Conservation (phyloP, 23 tunicate genomes). For the Trididemnum clinides region DNA sequence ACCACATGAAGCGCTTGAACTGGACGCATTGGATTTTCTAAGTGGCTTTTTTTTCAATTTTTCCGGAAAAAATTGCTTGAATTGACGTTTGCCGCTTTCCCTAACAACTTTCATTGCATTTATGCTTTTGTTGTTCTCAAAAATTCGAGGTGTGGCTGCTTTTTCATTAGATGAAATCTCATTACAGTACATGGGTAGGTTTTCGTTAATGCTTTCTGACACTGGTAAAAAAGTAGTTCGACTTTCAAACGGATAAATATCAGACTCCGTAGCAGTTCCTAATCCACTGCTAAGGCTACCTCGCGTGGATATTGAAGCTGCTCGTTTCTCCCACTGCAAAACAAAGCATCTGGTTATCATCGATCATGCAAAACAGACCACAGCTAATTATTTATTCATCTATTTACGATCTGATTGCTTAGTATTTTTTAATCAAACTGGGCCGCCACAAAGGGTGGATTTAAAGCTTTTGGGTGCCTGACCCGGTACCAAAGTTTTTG, state of each 20-base stretch:
- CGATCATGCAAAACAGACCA: no score
- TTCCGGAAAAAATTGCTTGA: not conserved
- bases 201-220: not conserved
- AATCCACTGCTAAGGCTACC: constrained; percentile 69
- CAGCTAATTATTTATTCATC: no score
- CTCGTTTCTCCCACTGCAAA: constrained; percentile 25
- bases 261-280: constrained; percentile 67
- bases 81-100: not conserved
- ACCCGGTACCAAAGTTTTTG: no score
- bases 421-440: no score
- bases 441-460: no score
- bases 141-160: no score
- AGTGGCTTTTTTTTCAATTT: not conserved
- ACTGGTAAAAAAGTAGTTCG: not conserved
- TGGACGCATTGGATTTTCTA: not conserved
- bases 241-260: constrained; percentile 27
- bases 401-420: no score
- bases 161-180: not conserved
- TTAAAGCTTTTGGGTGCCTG: no score
- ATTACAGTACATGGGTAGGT: not conserved
- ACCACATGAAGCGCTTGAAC: not conserved
- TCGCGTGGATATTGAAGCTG: constrained; percentile 24
- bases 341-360: no score
- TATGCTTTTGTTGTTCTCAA: not conserved
- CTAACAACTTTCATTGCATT: not conserved